phyloP scores from a whole-genome alignment of 2,797 vertebrate genomes.

The Microctenopoma lineatum region DNA sequence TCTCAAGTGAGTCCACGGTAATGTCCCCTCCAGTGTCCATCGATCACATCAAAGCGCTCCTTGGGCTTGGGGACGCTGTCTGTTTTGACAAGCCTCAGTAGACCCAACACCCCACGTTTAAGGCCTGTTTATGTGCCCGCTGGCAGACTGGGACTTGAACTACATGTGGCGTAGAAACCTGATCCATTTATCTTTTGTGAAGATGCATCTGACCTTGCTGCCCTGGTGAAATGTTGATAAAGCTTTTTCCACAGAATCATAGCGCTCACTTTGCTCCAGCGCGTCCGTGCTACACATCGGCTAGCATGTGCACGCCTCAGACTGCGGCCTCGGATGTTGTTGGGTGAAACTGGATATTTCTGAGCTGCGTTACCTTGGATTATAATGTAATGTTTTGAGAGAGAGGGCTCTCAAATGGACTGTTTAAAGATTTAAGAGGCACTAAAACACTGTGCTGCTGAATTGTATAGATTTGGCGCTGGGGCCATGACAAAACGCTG shows the following conservation, averaged over 20 bases:
- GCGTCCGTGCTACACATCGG: conserved; percentile 42
- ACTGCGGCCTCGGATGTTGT: conserved; percentile 26
- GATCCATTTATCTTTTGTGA: conserved; percentile 77
- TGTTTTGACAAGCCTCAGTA: conserved; percentile 73
- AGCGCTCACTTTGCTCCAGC: conserved; percentile 53
- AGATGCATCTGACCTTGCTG: conserved; percentile 72
- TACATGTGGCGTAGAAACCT: conserved; percentile 67
- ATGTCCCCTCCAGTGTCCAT: conserved; percentile 63
- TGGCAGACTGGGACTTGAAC: conserved; percentile 64
- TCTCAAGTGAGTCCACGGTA: conserved; percentile 50
- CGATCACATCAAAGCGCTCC: conserved; percentile 67
- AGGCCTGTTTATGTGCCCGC: conserved; percentile 75
- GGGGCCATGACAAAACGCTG: conserved; percentile 29
- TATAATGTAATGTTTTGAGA: conserved; percentile 30
- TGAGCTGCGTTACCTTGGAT: conserved; percentile 33
- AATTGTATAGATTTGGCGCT: conserved; percentile 12
- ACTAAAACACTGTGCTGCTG: conserved; percentile 20
- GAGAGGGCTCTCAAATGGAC: conserved; percentile 34
- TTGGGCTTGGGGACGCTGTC: conserved; percentile 69
- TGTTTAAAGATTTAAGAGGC: conserved; percentile 30
- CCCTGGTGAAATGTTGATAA: conserved; percentile 75
- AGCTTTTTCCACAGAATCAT: conserved; percentile 62
- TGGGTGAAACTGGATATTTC: conserved; percentile 54
- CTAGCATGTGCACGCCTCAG: conserved; percentile 37
- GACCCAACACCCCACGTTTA: conserved; percentile 72